A percentile compares a stretch with the other conserved stretches of the same genome.
Evolutionary conservation across 2,888 invertebrate genomes (phyloP).

Genomic region (Morinoia aosen): DNA sequence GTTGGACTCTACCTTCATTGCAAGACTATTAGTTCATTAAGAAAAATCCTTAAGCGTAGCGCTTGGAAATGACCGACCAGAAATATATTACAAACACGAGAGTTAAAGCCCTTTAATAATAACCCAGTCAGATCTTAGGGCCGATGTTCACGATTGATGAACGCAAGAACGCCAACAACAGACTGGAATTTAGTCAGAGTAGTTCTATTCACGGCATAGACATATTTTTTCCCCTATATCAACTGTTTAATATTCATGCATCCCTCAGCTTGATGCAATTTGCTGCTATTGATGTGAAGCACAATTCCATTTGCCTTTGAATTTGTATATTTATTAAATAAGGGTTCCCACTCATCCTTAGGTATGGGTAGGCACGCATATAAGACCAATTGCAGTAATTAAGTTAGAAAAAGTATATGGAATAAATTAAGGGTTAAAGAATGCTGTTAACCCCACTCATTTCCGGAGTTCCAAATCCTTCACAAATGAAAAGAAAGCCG

Average conservation of each 20-base stretch:
- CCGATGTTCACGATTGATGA: background rate
- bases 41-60: background rate
- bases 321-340: no score
- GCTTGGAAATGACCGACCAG: background rate
- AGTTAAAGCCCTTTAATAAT: background rate
- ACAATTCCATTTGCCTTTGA: no score
- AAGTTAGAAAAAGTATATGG: no score
- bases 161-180: background rate
- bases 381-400: no score
- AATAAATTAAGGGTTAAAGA: no score
- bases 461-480: no score
- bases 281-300: no score
- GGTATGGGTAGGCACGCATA: no score
- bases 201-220: background rate
- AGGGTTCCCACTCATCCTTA: no score
- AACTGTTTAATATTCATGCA: background rate
- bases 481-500: no score
- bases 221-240: background rate
- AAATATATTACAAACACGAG: background rate
- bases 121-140: background rate
- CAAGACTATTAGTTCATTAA: background rate
- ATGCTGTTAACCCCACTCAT: no score
- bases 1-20: background rate
- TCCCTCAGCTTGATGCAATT: background rate
- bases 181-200: background rate